Conservation (phyloP, 2,888 invertebrate species). For the Pristionchus mayeri region DNA sequence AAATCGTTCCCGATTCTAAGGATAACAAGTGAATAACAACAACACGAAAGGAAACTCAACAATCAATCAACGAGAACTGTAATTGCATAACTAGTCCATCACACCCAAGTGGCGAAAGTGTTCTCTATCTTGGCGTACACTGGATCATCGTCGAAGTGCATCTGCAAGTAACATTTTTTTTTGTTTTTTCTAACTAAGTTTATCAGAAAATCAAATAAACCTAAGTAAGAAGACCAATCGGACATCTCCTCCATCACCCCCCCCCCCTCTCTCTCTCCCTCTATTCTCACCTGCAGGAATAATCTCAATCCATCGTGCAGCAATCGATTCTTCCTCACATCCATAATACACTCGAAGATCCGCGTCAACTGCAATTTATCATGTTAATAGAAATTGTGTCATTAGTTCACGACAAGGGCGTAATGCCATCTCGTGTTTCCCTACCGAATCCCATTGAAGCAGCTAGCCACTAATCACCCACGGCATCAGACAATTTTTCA, state of each 20-base stretch:
- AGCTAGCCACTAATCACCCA: no score
- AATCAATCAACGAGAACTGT: background rate
- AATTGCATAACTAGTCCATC: background rate
- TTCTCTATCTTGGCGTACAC: conserved; percentile 46
- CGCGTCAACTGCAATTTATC: conserved; percentile 43
- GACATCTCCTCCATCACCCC: no score
- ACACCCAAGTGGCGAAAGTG: conserved; percentile 36
- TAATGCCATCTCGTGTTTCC: background rate
- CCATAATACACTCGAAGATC: conserved; percentile 46
- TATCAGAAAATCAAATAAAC: no score
- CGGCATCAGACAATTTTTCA: no score
- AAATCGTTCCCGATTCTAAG: conserved; percentile 2
- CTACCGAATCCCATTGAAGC: no score
- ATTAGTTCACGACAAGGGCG: no score
- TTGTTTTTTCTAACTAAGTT: no score
- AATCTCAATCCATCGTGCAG: conserved; percentile 58
- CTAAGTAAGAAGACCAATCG: no score
- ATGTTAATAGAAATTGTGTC: no score
- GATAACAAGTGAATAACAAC: background rate
- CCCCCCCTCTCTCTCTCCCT: no score
- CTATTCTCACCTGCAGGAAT: conserved; percentile 52
- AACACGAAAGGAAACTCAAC: background rate
- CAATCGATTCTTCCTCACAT: conserved; percentile 37
- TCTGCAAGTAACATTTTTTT: background rate
- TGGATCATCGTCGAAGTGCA: conserved; percentile 35